phyloP scores from a whole-genome alignment of 2,888 invertebrate species.

The Macrophya annulata region DNA sequence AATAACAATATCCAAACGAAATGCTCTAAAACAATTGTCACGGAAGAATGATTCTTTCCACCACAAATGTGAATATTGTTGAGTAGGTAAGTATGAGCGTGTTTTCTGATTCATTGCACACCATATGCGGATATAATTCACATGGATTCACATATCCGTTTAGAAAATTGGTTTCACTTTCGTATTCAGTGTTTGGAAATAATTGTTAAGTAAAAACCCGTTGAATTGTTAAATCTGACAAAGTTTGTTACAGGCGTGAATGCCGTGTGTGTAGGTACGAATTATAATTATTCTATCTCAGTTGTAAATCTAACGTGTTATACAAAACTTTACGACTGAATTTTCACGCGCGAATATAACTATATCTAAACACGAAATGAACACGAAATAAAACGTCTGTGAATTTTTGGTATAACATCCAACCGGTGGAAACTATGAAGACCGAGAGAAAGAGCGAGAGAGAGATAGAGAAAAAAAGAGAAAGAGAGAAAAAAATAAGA shows the following conservation, averaged over 20 bases:
- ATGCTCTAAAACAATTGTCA: background rate
- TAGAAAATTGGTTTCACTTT: conserved; percentile 44
- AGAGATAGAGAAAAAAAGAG: conserved; percentile 14
- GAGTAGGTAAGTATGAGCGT: background rate
- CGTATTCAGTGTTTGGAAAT: conserved; percentile 45
- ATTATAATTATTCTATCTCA: conserved; percentile 13
- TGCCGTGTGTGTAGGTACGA: conserved; percentile 27
- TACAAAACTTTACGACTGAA: conserved; percentile 26
- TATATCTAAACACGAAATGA: background rate
- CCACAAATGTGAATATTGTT: background rate
- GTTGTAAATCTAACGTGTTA: conserved; percentile 21
- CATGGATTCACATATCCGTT: background rate
- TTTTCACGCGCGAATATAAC: background rate
- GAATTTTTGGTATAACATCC: conserved; percentile 19
- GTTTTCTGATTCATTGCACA: conserved; percentile 14
- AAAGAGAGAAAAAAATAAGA: conserved; percentile 5
- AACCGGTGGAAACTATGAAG: conserved; percentile 8
- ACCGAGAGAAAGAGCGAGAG: conserved; percentile 36
- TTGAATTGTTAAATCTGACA: conserved; percentile 35
- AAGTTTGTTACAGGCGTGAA: conserved; percentile 3
- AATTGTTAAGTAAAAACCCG: conserved; percentile 35
- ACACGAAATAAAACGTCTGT: conserved; percentile 9
- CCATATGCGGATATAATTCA: background rate
- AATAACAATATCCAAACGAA: background rate
- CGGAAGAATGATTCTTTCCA: conserved; percentile 7